These are phyloP conservation scores for Artibeus jamaicensis DNA, from an alignment of 2,797 vertebrate genomes.

Conservation along the genomic window DNA sequence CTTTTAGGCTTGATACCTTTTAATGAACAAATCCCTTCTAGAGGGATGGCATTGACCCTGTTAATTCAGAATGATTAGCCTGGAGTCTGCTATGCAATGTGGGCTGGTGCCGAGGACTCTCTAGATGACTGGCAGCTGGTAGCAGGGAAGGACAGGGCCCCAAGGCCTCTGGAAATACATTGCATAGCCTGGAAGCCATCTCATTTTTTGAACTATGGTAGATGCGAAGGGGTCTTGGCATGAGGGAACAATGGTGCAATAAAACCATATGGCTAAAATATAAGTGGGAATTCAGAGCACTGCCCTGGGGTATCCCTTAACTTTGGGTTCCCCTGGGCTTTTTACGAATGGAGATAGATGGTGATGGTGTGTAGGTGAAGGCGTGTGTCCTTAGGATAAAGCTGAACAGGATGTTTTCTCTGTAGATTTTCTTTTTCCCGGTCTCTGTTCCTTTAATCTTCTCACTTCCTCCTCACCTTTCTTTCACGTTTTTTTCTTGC, in stretches of 20 bases:
- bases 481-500: neutral
- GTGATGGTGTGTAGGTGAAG: neutral
- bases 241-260: neutral
- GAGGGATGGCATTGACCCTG: slow-evolving; percentile 46
- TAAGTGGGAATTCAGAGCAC: neutral
- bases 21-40: slow-evolving; percentile 58
- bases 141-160: neutral
- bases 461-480: neutral
- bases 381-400: neutral
- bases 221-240: neutral
- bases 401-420: neutral
- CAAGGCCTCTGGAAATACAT: neutral
- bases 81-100: slow-evolving; percentile 21
- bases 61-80: slow-evolving; percentile 63
- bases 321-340: neutral
- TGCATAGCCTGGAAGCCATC: slow-evolving; percentile 7
- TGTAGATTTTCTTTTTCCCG: neutral
- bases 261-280: neutral
- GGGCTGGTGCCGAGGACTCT: neutral
- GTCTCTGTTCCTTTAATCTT: neutral
- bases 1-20: slow-evolving; percentile 34
- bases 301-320: neutral
- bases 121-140: neutral
- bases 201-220: neutral
- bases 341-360: neutral